Evolutionary conservation across 2,888 invertebrate species (phyloP).

Genomic region (Torymus texanus): DNA sequence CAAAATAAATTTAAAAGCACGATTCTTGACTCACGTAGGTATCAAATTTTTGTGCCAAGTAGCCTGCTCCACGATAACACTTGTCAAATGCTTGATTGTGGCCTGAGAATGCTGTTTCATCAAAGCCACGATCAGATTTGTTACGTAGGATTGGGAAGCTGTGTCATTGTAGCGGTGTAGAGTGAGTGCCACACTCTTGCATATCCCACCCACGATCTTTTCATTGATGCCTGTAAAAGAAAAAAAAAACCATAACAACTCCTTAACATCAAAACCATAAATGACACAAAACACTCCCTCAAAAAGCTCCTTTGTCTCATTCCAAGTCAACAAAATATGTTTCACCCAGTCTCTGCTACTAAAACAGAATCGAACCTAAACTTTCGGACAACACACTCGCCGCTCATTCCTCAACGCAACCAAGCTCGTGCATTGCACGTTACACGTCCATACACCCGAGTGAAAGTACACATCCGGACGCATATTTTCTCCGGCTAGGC

Average conservation of each 20-base stretch:
- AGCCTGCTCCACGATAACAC: slow-evolving; percentile 81
- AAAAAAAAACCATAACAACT: too few species aligned
- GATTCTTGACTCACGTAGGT: slow-evolving; percentile 80
- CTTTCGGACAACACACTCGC: too few species aligned
- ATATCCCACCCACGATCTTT: slow-evolving; percentile 85
- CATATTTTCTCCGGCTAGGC: too few species aligned
- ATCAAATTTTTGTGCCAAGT: slow-evolving; percentile 80
- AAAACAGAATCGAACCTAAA: neutral
- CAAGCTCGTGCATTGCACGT: too few species aligned
- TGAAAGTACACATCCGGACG: neutral
- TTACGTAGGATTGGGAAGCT: slow-evolving; percentile 85
- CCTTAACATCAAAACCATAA: too few species aligned
- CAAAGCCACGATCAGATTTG: slow-evolving; percentile 82
- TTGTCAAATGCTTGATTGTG: slow-evolving; percentile 82
- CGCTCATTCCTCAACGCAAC: too few species aligned
- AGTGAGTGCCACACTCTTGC: slow-evolving; percentile 85
- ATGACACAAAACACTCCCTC: too few species aligned
- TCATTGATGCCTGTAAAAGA: slow-evolving; percentile 84
- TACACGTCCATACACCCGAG: neutral
- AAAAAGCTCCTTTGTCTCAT: too few species aligned
- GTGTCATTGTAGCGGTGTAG: slow-evolving; percentile 88
- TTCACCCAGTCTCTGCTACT: neutral
- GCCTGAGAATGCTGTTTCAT: slow-evolving; percentile 82
- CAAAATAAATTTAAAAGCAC: slow-evolving; percentile 4
- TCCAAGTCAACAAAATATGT: slow-evolving; percentile 27